Percentiles rank a stretch among this genome's conserved stretches.
These are phyloP conservation scores for Caenorhabditis inopinata DNA, from an alignment of 1,140 invertebrate genomes.

Conservation along the genomic window DNA sequence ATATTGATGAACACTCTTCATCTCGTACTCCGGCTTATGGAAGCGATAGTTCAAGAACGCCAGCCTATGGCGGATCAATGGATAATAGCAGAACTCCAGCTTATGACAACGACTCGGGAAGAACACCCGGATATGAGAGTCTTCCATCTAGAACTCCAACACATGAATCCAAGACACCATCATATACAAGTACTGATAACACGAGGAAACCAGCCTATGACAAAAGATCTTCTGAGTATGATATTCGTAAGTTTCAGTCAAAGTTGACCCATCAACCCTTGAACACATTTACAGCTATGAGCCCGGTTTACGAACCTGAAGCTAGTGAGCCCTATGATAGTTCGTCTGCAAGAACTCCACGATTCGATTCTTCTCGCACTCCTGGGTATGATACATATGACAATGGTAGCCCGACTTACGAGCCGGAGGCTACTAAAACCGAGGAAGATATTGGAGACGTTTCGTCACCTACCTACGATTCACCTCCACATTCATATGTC, in stretches of 20 bases:
- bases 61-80: constrained; percentile 68
- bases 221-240: neutral
- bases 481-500: constrained; percentile 45
- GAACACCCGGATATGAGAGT: constrained; percentile 43
- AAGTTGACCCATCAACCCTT: neutral
- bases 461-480: constrained; percentile 68
- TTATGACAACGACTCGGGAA: neutral
- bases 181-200: no score
- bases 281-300: neutral
- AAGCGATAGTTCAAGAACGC: constrained; percentile 72
- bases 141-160: neutral
- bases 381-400: constrained; percentile 76
- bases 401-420: constrained; percentile 71
- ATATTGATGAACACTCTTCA: constrained; percentile 73
- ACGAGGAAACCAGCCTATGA: neutral
- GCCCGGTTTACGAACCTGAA: neutral
- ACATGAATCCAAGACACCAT: neutral
- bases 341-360: constrained; percentile 9
- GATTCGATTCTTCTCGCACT: constrained; percentile 76
- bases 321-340: neutral
- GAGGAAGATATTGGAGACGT: constrained; percentile 75
- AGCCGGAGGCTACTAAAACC: constrained; percentile 78
- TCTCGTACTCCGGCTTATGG: constrained; percentile 84
- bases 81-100: neutral
- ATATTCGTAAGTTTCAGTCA: constrained; percentile 9